Base-by-base conservation (phyloP, 2,797 vertebrate species). In the Anas bernieri region DNA sequence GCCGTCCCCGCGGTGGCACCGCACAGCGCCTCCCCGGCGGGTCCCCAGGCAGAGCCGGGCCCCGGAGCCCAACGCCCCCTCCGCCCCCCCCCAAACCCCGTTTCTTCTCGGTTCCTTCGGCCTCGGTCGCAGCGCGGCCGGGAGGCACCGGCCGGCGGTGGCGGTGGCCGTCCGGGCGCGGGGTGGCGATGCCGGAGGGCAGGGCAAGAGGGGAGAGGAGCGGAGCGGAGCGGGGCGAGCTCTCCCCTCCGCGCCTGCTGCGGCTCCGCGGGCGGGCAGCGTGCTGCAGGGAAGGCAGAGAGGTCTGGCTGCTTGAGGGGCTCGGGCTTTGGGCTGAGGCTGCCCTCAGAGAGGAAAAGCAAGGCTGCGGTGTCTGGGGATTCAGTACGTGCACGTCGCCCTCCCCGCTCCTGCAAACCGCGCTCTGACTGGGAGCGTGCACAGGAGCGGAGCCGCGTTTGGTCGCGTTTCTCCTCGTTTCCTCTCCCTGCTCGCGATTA, bases 11-110 rank as follows among this genome's bases (percentile, higher is more conserved):
- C 48, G 48, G 48, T 50, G 37, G 73, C 30, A 73, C 43, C 20
- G 92, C 80, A 82, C 92, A 89, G 95, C 88, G 75, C 96, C 95
- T 96, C 94, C 97, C 48, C 23, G 48, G 48, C 23, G 23, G 48
- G 23, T 50, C 48, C 48, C 48, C 48, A 25, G 48, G 48, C 48
- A 50, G 23, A 50, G 7, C 48, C 48, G 22, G 48, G 48, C 48
- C 48, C 23, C 48, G 48, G 48, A 50, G 48, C 48, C 48, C 23
- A 25, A 13, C 23, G 7, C 48, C 23, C 48, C 6, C 48, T 14
- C 23, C 12, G 43, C 48, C 23, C 45, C 20, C 20, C 45, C 45
- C 45, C 41, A 41, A 41, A 10, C 45, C 21, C 23, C 48, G 7
- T 50, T 50, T 50, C 48, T 50, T 25, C 48, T 50, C 12, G 23